Evolutionary conservation across 2,113 vertebrate species (phyloP), one percentile per base, ranked within the genome.

Genomic region (Ciconia stormi): DNA sequence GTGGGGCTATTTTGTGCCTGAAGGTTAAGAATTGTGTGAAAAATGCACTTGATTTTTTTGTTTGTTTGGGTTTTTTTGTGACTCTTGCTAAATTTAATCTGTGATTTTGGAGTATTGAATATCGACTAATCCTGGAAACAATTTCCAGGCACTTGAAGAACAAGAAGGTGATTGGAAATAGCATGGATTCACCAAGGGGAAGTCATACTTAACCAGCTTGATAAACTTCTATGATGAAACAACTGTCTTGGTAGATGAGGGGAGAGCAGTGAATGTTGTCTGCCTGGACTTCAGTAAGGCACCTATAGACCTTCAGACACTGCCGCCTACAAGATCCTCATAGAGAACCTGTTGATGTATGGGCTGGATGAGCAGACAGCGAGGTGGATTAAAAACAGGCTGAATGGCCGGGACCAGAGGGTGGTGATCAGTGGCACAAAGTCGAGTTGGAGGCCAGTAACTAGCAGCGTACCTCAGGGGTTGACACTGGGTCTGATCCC

Each of bases 361-460:
- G 62, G 47, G 62, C 13, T 90, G 55, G 19, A 55, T 82, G 80
- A 30, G 71, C 47, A 73, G 67, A 42, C 59, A 53, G 53, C 0
- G 3, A 52, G 27, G 26, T 36, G 7, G n/a, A 17, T 3, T 16
- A 29, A 29, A 46, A 63, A 49, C 23, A 5, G 49, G 30, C 42
- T 56, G 15, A 30, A 25, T 10, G 16, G 49, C 50, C 0, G 5
- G 36, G 36, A 12, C 16, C 30, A 32, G 59, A 44, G 36, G 4
- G 17, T 66, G 59, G 58, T 73, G 17, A 44, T n/a, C 30, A 8
- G 25, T 14, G n/a, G n/a, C n/a, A 49, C 0, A 0, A 25, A 50
- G 52, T 61, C 1, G 4, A 61, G 53, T 27, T 25, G 32, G 27
- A 90, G 27, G 34, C 38, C 38, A 13, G 61, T n/a, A 56, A 56